Base-by-base conservation (phyloP, 2,888 invertebrate species). In the Andrena dorsata region DNA sequence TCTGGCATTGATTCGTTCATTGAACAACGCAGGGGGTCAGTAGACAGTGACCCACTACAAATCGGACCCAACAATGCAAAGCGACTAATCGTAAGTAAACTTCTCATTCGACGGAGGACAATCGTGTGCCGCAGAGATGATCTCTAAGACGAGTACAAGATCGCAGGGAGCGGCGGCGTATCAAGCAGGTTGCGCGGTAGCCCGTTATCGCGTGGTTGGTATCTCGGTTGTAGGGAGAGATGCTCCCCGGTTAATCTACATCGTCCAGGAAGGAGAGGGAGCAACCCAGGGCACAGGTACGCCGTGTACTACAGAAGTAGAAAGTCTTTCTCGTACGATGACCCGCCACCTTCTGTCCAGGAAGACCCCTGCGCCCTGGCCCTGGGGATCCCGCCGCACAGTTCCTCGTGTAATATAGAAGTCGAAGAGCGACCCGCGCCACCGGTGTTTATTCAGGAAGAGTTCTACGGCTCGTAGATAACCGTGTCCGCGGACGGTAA, bases 251-350 rank as follows among this genome's bases (percentile, higher is more conserved):
- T 73, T 76, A 88, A 88, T 88, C 88, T 88, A 88, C 85, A 88
- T 88, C 83, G 80, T 85, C 74, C 85, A 83, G 85, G 87, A 88
- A 86, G 88, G 83, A 86, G 56, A 71, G 53, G 32, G 35, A 53
- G 51, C 53, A 66, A 65, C 61, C 10, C 70, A 16, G 53, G 47
- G 32, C 53, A 35, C 64, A 63, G 20, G 64, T 41, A 23, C 47
- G n/a, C 20, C 61, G 68, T 83, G 86, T 88, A 88, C 70, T 61
- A 84, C 83, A 86, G 81, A 88, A 88, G 88, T 88, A 87, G 88
- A 88, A 88, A 88, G 88, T 86, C 83, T 88, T 88, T 84, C 88
- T 83, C 88, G 82, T 88, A 74, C 88, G 88, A 88, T 88, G 88
- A 88, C 88, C 88, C 66, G 72, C 76, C 78, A 81, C 83, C 82